phyloP scores from a whole-genome alignment of 1,140 invertebrate genomes.

The Drosophila lowei region DNA sequence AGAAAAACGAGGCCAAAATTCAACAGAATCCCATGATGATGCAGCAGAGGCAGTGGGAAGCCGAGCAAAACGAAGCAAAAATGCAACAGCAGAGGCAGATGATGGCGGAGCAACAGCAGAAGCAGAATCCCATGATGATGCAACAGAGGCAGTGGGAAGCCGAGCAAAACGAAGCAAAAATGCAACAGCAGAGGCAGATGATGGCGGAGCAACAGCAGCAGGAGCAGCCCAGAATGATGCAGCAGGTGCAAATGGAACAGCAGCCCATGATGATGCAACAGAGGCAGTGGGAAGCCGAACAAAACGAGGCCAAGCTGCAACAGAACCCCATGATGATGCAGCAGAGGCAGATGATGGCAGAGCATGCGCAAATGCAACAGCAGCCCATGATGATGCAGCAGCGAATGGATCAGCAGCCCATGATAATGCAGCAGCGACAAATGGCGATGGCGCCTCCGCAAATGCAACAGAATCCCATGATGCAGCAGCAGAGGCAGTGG shows the following conservation, averaged over 20 bases:
- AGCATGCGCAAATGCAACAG: neutral
- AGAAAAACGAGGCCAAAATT: slow-evolving; percentile 16
- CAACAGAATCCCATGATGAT: slow-evolving; percentile 17
- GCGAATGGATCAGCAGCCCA: neutral
- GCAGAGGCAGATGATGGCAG: slow-evolving; percentile 10
- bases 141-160: slow-evolving; percentile 29
- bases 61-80: slow-evolving; percentile 14
- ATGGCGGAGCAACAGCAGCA: slow-evolving; percentile 5
- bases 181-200: slow-evolving; percentile 1
- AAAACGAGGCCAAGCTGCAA: neutral
- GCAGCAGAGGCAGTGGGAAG: slow-evolving; percentile 8
- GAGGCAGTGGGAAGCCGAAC: neutral
- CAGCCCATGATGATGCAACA: slow-evolving; percentile 4
- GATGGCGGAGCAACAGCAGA: neutral
- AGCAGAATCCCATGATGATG: neutral
- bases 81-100: neutral
- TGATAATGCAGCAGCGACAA: slow-evolving; percentile 6
- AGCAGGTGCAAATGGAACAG: neutral
- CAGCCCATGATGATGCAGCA: neutral
- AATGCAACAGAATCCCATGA: too few relatives aligned
- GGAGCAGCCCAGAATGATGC: neutral
- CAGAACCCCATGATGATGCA: slow-evolving; percentile 30
- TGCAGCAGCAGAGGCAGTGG: too few relatives aligned
- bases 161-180: slow-evolving; percentile 6
- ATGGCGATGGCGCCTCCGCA: neutral